Percentiles rank a stretch among this genome's conserved stretches.
phyloP scores from a whole-genome alignment of 2,797 vertebrate species.

The Synanceia verrucosa region DNA sequence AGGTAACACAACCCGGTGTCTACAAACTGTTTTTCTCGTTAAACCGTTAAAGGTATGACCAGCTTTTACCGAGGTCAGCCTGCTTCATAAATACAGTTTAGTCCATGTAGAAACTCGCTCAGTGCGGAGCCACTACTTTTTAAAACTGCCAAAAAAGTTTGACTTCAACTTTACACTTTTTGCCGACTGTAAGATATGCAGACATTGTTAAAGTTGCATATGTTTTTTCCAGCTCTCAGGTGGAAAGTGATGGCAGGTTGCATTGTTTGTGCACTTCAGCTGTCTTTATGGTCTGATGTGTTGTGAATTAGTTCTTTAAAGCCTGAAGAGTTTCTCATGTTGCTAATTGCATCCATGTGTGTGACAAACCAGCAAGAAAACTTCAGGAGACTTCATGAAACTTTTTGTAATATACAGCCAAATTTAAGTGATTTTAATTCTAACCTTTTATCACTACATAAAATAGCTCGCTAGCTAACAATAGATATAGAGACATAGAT shows the following conservation, averaged over 20 bases:
- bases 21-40: background rate
- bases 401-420: no score
- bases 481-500: no score
- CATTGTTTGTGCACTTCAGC: background rate
- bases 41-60: background rate
- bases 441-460: no score
- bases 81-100: no score
- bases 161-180: background rate
- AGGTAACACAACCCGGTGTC: slow-evolving; percentile 28
- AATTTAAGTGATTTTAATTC: background rate
- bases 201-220: background rate
- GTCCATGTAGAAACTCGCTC: background rate
- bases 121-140: background rate
- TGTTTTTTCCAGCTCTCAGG: background rate
- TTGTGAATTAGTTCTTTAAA: background rate
- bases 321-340: background rate
- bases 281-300: background rate
- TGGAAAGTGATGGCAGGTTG: slow-evolving; percentile 1
- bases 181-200: no score
- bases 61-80: background rate
- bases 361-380: background rate
- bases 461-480: no score
- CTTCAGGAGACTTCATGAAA: background rate
- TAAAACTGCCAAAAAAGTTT: no score
- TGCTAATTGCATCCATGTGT: background rate